Evolutionary conservation across 1,140 invertebrate genomes (phyloP), one percentile per base, ranked within the genome.

Genomic region (Drosophila melanica): DNA sequence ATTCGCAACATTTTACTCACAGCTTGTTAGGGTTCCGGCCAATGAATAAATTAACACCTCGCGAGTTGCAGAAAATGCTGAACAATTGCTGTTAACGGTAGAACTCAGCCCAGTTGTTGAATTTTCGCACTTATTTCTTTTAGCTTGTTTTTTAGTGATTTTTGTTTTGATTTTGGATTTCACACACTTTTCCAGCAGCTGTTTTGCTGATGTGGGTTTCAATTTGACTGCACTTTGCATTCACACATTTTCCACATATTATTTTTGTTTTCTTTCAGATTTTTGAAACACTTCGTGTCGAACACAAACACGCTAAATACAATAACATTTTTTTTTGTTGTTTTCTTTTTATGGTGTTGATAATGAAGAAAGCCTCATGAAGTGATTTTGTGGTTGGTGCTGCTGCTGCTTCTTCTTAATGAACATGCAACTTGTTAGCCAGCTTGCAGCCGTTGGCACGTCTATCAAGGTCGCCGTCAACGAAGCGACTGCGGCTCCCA

Each of bases 401-500:
- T 27, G 23, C 23, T 27, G 30, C 74, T 69, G 67, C 37, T 68
- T 41, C 37, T 30, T 59, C 20, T 70, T 57, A 67, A 51, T 60
- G 23, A 39, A 23, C 58, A 51, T 42, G 33, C 58, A 51, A 42
- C 57, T 44, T 51, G n/a, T 27, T 33, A 30, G 39, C 20, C 58
- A 57, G 35, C 11, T 57, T 41, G 12, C 18, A 63, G 78, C 81
- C 87, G 90, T 81, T 77, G 72, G 77, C 73, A 87, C 90, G 90
- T 92, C 90, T 90, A 90, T 90, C 90, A 92, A 92, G 90, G 90
- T 92, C 90, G 90, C 90, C 82, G 86, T 90, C 90, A 81, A 54
- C 71, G 79, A 73, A 89, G 86, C 87, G 90, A 92, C 91, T 92
- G 90, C 50, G 75, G 53, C 57, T 50, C 39, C 37, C 35, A 42